phyloP scores from a whole-genome alignment of 2,797 vertebrate genomes.

The Todus mexicanus region DNA sequence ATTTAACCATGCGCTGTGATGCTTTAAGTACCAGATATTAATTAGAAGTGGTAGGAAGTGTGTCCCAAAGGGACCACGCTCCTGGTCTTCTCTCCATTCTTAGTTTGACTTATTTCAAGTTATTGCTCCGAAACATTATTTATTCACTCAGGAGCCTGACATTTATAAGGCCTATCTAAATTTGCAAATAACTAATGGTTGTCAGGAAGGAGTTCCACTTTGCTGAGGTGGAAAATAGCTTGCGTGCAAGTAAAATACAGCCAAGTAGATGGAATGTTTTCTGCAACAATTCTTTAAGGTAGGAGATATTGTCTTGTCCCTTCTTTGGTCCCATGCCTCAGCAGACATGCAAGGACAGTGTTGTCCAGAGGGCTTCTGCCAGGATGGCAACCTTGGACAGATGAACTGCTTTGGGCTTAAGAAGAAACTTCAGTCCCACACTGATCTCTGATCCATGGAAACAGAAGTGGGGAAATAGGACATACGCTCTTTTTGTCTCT shows the following conservation, averaged over 20 bases:
- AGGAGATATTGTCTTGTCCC: neutral
- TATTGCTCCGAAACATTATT: constrained; percentile 23
- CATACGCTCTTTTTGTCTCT: neutral
- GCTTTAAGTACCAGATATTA: constrained; percentile 52
- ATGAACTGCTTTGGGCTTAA: neutral
- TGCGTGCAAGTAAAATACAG: neutral
- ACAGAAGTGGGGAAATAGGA: neutral
- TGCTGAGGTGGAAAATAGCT: constrained; percentile 41
- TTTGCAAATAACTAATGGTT: constrained; percentile 26
- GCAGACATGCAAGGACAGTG: neutral
- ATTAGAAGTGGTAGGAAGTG: constrained; percentile 16
- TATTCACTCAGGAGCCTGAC: constrained; percentile 8
- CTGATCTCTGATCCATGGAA: neutral
- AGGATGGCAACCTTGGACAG: neutral
- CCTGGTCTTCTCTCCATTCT: neutral
- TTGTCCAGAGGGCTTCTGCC: neutral
- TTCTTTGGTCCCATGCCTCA: neutral
- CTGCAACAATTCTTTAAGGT: neutral
- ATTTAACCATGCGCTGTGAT: constrained; percentile 17
- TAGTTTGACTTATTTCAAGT: constrained; percentile 32
- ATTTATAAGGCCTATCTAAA: constrained; percentile 5
- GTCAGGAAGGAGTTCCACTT: neutral
- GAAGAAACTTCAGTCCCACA: neutral
- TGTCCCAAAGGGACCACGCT: constrained; percentile 13
- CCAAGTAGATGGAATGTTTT: neutral